Base-by-base conservation (phyloP, 2,797 vertebrate species). In the Pseudopleuronectes americanus region DNA sequence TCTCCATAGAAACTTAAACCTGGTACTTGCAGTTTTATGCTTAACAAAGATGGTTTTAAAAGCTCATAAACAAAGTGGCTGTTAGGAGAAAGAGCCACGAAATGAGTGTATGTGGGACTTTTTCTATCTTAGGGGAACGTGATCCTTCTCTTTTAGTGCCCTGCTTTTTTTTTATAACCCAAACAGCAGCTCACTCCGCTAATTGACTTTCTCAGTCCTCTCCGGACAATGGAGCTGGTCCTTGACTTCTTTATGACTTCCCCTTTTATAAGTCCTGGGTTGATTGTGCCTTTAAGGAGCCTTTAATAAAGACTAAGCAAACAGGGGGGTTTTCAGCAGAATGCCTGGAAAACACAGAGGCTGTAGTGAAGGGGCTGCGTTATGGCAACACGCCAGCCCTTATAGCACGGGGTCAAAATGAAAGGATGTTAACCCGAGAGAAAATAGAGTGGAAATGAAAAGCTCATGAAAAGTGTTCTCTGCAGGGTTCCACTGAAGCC, bases 181-280 rank as follows among this genome's bases (percentile, higher is more conserved):
- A 80, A 89, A 90, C 75, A 84, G 74, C 73, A 74, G 74, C 74
- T 83, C 75, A 79, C 77, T 83, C 74, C 62, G 56, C 69, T 84
- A 90, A 92, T 90, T 88, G 79, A 91, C 90, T 91, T 90, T 91
- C 84, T 77, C 69, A 24, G 61, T 74, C 79, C 76, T 84, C 75
- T 79, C 47, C 70, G 79, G 83, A 91, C 89, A 87, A 90, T 83
- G 69, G 79, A 62, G 63, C 74, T 21, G 64, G 68, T 68, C 85
- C 87, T 85, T 71, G 78, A 83, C 88, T 85, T 79, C 80, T 89
- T 92, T 92, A 93, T 81, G 84, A 87, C 88, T 93, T 92, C 82
- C 86, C 71, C 71, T 65, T 90, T 90, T 87, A 85, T 74, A 84
- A 84, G 83, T 68, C 76, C 64, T 72, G 19, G 67, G 69, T 59